Conservation (phyloP, 2,113 vertebrate species). For the Sminthopsis crassicaudata region DNA sequence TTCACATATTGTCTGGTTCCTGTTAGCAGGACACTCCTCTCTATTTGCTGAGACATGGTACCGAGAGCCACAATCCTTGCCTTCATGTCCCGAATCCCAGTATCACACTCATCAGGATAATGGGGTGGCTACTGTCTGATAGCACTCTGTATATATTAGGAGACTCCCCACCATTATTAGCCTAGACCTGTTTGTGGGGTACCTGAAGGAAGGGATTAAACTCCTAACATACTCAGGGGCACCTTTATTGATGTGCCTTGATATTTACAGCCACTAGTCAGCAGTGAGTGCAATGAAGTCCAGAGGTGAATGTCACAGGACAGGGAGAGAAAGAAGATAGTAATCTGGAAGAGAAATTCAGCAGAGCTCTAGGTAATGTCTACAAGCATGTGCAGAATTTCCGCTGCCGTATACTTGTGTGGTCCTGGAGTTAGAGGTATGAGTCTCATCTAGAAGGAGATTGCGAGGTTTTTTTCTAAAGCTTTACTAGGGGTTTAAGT, state of each 20-base stretch:
- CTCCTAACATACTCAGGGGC: background rate
- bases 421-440: background rate
- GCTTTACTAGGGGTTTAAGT: background rate
- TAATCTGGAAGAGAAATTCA: background rate
- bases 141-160: background rate
- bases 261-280: background rate
- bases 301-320: background rate
- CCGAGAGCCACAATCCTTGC: too few relatives aligned
- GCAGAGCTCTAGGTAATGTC: background rate
- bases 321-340: background rate
- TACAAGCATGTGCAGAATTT: background rate
- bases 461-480: background rate
- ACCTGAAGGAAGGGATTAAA: background rate
- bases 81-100: background rate
- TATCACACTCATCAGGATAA: background rate
- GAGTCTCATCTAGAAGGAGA: background rate
- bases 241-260: background rate
- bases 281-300: background rate
- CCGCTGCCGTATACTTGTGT: background rate
- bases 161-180: background rate
- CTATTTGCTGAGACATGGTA: background rate
- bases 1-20: background rate
- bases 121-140: background rate
- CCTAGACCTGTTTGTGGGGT: background rate
- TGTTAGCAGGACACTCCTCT: too few relatives aligned